Conservation (phyloP, 1,140 invertebrate genomes). For the Heliothis virescens region DNA sequence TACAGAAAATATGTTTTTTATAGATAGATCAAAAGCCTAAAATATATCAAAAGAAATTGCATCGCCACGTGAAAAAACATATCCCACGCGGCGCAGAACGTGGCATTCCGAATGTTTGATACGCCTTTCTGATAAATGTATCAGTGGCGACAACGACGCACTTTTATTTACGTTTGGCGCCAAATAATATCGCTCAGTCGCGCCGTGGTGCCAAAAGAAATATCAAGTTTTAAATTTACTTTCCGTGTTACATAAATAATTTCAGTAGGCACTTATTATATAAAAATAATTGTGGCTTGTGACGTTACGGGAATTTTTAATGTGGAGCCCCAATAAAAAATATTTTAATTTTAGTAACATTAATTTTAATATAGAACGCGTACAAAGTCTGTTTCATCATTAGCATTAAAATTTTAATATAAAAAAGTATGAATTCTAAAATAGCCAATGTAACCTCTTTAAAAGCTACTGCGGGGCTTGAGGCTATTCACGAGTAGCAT, state of each 20-base stretch:
- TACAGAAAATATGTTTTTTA: not conserved
- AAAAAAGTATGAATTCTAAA: not conserved
- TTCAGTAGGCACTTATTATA: conserved; percentile 23
- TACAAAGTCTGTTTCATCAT: not conserved
- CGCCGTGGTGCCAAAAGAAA: conserved; percentile 69
- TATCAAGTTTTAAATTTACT: conserved; percentile 52
- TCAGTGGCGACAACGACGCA: conserved; percentile 51
- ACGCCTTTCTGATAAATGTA: conserved; percentile 25
- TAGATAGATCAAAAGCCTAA: not conserved
- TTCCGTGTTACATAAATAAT: conserved; percentile 58
- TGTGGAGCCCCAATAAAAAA: not conserved
- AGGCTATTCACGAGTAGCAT: not conserved
- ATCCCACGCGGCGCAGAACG: conserved; percentile 22
- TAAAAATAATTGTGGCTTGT: conserved; percentile 36
- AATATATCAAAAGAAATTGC: conserved; percentile 36
- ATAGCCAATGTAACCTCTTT: not conserved
- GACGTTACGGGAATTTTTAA: conserved; percentile 10
- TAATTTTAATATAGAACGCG: not conserved
- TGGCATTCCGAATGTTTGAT: conserved; percentile 18
- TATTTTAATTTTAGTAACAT: conserved; percentile 11
- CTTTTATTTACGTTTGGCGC: conserved; percentile 82
- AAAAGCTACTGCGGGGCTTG: not conserved
- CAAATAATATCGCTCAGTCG: conserved; percentile 73
- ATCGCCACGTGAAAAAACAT: conserved; percentile 17
- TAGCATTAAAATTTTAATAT: not conserved